Conservation (phyloP, 2,797 vertebrate species). For the Argya squamiceps region DNA sequence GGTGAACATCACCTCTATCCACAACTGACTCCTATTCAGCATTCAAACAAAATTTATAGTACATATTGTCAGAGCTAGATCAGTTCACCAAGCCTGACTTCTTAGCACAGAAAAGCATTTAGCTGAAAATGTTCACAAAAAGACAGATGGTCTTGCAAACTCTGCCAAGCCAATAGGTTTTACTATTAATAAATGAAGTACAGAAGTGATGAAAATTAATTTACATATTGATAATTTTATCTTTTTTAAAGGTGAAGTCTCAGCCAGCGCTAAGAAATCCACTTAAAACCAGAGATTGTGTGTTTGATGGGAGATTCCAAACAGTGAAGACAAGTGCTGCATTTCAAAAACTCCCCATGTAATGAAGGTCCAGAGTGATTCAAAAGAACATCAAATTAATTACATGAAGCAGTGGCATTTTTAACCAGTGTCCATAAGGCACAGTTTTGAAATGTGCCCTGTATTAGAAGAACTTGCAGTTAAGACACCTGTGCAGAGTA, state of each 20-base stretch:
- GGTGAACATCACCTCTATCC: background rate
- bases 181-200: background rate
- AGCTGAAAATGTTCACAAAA: background rate
- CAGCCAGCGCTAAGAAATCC: background rate
- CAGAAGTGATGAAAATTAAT: background rate
- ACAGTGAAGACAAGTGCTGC: background rate
- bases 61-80: background rate
- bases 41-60: background rate
- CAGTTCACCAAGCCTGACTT: background rate
- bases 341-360: background rate
- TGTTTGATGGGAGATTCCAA: background rate
- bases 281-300: background rate
- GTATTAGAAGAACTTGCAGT: background rate
- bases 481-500: background rate
- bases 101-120: background rate
- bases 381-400: background rate
- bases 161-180: background rate
- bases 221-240: background rate
- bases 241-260: background rate
- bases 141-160: background rate
- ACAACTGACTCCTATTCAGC: background rate
- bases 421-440: background rate
- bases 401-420: background rate
- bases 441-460: background rate
- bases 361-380: background rate